phyloP scores from a whole-genome alignment of 1,140 invertebrate species.

The Epicauta chinensis region DNA sequence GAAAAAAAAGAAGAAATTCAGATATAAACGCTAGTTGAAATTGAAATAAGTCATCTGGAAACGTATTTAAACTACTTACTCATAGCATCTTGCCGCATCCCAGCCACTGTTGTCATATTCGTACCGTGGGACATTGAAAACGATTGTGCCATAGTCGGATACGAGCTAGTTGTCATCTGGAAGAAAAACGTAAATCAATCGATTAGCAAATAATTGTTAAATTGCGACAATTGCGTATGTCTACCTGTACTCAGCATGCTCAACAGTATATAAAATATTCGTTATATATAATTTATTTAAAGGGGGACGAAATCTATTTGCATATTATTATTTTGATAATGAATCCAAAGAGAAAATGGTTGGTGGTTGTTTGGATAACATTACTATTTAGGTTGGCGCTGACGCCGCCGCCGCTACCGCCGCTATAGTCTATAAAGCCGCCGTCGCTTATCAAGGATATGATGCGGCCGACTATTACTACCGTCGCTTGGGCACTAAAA shows the following conservation, averaged over 20 bases:
- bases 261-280: no score
- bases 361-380: no score
- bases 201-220: no score
- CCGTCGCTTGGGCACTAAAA: conserved; percentile 10
- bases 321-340: conserved; percentile 10
- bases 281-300: no score
- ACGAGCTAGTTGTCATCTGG: conserved; percentile 83
- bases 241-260: no score
- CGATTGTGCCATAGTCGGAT: conserved; percentile 87
- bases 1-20: neutral
- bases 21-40: neutral
- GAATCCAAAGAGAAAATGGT: neutral
- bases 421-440: no score
- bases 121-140: conserved; percentile 88
- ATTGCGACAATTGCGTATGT: no score
- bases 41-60: conserved; percentile 2
- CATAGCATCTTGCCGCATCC: conserved; percentile 86
- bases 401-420: conserved; percentile 13
- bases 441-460: no score
- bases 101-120: conserved; percentile 79
- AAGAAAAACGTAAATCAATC: conserved; percentile 41
- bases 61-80: conserved; percentile 54
- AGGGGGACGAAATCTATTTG: conserved; percentile 7
- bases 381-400: neutral
- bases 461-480: conserved; percentile 2